These are phyloP conservation scores for Melanchra persicariae DNA, from an alignment of 2,888 invertebrate species.

Conservation along the genomic window DNA sequence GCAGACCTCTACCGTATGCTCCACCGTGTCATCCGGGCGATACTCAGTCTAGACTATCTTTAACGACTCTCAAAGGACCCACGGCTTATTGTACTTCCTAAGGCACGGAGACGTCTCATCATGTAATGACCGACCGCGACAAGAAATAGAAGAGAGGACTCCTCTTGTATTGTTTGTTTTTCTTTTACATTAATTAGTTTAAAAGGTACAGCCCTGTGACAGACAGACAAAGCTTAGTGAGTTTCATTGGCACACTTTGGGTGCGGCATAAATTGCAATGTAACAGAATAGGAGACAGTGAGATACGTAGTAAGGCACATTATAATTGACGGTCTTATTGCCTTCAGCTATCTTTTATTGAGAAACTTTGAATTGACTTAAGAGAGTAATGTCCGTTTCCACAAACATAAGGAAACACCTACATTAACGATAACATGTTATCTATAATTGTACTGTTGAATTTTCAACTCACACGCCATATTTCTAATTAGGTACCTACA, in stretches of 20 bases:
- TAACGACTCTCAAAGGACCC: too few relatives aligned
- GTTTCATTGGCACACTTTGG: not conserved
- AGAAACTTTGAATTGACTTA: not conserved
- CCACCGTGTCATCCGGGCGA: too few relatives aligned
- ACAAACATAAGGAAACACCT: not conserved
- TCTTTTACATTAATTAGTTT: not conserved
- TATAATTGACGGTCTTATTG: not conserved
- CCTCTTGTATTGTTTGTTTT: not conserved
- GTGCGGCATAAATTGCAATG: not conserved
- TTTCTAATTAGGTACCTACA: too few relatives aligned
- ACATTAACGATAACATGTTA: too few relatives aligned
- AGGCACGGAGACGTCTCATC: too few relatives aligned
- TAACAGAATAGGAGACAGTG: not conserved
- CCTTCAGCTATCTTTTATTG: not conserved
- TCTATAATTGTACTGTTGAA: too few relatives aligned
- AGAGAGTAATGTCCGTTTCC: not conserved
- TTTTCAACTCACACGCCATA: too few relatives aligned
- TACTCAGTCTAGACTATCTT: too few relatives aligned
- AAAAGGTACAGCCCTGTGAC: not conserved
- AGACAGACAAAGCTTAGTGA: not conserved
- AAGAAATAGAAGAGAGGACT: too few relatives aligned
- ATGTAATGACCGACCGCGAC: too few relatives aligned
- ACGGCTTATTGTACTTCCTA: too few relatives aligned
- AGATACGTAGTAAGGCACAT: not conserved
- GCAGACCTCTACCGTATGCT: too few relatives aligned